A percentile compares a stretch with the other conserved stretches of the same genome.
These are phyloP conservation scores for Dynastes grantii DNA, from an alignment of 2,888 invertebrate genomes.

Conservation along the genomic window DNA sequence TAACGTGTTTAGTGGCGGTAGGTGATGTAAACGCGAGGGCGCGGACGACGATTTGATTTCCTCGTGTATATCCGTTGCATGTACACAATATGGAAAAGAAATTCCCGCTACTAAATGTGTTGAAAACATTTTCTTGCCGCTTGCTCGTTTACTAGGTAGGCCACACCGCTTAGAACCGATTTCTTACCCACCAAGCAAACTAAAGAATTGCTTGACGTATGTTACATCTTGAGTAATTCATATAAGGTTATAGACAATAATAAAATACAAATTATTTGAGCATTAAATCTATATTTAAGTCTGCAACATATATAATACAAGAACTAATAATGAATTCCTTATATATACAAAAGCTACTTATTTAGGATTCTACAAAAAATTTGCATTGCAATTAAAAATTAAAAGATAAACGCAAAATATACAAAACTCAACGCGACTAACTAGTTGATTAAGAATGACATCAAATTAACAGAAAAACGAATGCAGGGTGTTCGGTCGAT, in stretches of 20 bases:
- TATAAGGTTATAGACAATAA: neutral
- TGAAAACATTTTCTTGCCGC: too few relatives aligned
- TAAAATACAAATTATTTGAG: slow-evolving; percentile 41
- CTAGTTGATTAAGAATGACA: slow-evolving; percentile 33
- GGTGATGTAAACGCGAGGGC: too few relatives aligned
- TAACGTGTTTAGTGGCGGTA: too few relatives aligned
- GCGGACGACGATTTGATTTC: too few relatives aligned
- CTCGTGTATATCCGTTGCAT: too few relatives aligned
- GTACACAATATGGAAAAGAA: too few relatives aligned
- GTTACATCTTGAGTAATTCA: too few relatives aligned
- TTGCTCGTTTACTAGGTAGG: too few relatives aligned
- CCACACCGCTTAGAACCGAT: too few relatives aligned
- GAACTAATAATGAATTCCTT: slow-evolving; percentile 54
- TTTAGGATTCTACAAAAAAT: slow-evolving; percentile 34
- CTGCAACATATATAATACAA: slow-evolving; percentile 56
- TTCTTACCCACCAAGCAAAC: too few relatives aligned
- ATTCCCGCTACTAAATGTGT: too few relatives aligned
- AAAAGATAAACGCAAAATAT: slow-evolving; percentile 40
- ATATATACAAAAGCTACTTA: slow-evolving; percentile 58
- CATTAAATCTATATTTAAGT: slow-evolving; percentile 48
- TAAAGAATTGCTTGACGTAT: too few relatives aligned
- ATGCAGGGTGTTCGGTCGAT: slow-evolving; percentile 16
- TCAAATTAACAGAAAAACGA: slow-evolving; percentile 10
- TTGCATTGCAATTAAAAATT: slow-evolving; percentile 27
- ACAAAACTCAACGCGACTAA: slow-evolving; percentile 29